Percentiles rank a stretch among this genome's conserved stretches.
These are phyloP conservation scores for Pseudopodoces humilis DNA, from an alignment of 2,113 vertebrate genomes.

Conservation along the genomic window DNA sequence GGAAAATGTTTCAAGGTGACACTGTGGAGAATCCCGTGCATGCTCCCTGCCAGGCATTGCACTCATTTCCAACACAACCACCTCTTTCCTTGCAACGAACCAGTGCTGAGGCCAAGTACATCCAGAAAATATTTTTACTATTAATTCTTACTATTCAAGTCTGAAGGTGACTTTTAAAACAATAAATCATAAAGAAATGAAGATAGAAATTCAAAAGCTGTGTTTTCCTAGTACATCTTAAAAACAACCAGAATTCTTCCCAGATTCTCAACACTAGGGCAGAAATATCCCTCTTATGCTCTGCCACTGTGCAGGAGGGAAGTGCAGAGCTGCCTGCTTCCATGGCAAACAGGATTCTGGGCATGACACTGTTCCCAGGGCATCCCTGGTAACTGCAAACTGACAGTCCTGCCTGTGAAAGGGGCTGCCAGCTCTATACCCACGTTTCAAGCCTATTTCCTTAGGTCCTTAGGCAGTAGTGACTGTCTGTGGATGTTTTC, in stretches of 20 bases:
- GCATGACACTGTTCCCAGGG: no score
- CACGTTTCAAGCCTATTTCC: neutral
- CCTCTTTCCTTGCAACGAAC: neutral
- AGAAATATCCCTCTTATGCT: neutral
- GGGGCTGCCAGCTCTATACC: accelerated
- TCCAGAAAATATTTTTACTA: neutral
- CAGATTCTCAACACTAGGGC: neutral
- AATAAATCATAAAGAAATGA: neutral
- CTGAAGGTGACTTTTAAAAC: slow-evolving; percentile 4
- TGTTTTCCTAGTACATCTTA: neutral
- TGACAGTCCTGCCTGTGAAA: neutral
- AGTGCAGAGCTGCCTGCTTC: neutral
- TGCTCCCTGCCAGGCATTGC: neutral
- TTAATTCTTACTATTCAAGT: neutral
- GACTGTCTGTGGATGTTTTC: neutral
- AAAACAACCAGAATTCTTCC: neutral
- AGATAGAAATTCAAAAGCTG: neutral
- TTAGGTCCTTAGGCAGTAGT: neutral
- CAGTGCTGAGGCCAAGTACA: neutral
- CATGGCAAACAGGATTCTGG: neutral
- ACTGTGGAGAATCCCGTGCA: neutral
- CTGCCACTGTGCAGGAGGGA: neutral
- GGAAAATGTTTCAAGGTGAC: neutral
- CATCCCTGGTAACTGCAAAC: neutral
- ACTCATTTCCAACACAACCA: neutral